These are phyloP conservation scores for Gorilla gorilla DNA, from an alignment of 2,113 vertebrate genomes.

Conservation along the genomic window DNA sequence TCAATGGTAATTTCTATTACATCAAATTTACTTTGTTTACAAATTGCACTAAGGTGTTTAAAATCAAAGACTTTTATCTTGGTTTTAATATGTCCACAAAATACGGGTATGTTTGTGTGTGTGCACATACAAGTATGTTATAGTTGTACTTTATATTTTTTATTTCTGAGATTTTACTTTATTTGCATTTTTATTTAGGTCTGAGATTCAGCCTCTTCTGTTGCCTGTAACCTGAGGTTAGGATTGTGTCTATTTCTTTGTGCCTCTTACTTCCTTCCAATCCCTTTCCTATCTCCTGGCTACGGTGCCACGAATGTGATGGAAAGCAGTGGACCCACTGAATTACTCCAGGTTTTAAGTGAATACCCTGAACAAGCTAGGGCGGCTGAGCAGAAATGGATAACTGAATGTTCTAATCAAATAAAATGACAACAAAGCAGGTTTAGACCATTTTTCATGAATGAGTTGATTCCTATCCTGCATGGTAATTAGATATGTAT, in stretches of 20 bases:
- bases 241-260: background rate
- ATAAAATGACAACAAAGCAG: too few species aligned
- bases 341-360: background rate
- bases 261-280: background rate
- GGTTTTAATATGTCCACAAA: background rate
- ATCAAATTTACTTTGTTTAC: background rate
- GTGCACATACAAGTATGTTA: background rate
- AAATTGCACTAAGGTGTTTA: background rate
- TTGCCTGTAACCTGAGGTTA: background rate
- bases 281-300: fast-evolving
- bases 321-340: background rate
- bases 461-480: background rate
- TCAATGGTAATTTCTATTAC: background rate
- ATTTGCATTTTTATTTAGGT: background rate
- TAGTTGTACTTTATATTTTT: background rate
- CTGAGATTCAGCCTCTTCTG: background rate
- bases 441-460: background rate
- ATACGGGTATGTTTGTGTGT: background rate
- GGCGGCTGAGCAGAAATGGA: background rate
- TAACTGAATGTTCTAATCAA: background rate
- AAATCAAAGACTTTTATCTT: background rate
- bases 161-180: background rate
- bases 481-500: background rate
- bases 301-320: fast-evolving
- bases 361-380: background rate